A percentile compares a stretch with the other conserved stretches of the same genome.
phyloP scores from a whole-genome alignment of 2,888 invertebrate species.

The Hoplodrina ambigua region DNA sequence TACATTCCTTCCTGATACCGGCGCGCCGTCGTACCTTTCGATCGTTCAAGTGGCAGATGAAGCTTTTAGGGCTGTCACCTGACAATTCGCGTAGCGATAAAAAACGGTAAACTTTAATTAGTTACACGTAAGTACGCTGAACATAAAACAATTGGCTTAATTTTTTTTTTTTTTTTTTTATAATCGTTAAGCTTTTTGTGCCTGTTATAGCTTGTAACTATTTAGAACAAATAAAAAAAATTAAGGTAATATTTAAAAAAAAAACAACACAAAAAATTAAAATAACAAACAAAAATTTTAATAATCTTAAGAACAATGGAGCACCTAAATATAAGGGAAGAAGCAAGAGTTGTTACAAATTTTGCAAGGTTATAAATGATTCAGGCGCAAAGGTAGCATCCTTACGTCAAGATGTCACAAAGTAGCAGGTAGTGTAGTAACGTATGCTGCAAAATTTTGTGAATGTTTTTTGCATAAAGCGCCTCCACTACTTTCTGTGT shows the following conservation, averaged over 20 bases:
- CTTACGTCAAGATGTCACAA: slow-evolving; percentile 88
- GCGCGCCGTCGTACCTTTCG: slow-evolving; percentile 89
- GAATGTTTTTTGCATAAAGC: slow-evolving; percentile 83
- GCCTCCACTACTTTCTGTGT: slow-evolving; percentile 75
- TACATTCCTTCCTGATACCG: slow-evolving; percentile 91
- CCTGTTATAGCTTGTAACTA: neutral
- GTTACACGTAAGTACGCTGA: slow-evolving; percentile 6
- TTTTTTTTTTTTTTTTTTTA: neutral
- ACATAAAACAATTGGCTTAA: neutral
- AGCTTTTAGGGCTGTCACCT: slow-evolving; percentile 88
- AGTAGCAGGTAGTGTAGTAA: slow-evolving; percentile 88
- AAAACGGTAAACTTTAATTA: slow-evolving; percentile 49
- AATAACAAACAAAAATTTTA: slow-evolving; percentile 2
- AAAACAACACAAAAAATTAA: too few relatives aligned
- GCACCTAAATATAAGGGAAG: slow-evolving; percentile 14
- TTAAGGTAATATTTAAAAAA: neutral
- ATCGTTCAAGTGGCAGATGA: slow-evolving; percentile 91
- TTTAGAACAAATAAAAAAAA: neutral
- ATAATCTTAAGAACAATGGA: slow-evolving; percentile 33
- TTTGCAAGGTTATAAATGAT: slow-evolving; percentile 68
- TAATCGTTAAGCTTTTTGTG: neutral
- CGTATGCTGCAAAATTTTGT: slow-evolving; percentile 83
- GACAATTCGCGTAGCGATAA: slow-evolving; percentile 65
- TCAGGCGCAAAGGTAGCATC: slow-evolving; percentile 73
- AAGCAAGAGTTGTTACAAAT: slow-evolving; percentile 31